These are phyloP conservation scores for Entosphenus tridentatus DNA, from an alignment of 2,113 vertebrate genomes.

Conservation along the genomic window DNA sequence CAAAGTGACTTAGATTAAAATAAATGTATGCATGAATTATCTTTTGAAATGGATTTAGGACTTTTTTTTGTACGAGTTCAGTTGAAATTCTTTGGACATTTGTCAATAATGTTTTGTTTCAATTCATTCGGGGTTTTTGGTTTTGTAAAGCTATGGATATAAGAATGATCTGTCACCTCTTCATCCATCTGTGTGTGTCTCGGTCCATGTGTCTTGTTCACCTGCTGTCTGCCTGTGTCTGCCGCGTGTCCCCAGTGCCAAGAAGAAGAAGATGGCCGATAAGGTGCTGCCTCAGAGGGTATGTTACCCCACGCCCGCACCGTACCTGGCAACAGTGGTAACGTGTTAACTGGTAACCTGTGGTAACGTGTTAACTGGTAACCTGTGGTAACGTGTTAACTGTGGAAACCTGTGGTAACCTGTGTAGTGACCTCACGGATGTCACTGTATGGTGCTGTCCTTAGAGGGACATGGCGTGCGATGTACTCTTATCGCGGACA, in stretches of 20 bases:
- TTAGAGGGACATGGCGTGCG: neutral
- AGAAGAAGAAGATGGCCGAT: slow-evolving; percentile 95
- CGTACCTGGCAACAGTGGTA: too few species aligned
- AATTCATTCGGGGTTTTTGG: too few species aligned
- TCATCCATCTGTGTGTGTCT: neutral
- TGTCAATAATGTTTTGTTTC: too few species aligned
- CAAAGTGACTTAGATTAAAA: too few species aligned
- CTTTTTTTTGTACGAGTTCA: too few species aligned
- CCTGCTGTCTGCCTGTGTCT: neutral
- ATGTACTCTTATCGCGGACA: neutral
- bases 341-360: too few species aligned
- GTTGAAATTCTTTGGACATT: too few species aligned
- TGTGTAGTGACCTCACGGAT: neutral
- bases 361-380: neutral
- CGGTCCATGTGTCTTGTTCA: neutral
- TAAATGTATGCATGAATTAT: too few species aligned
- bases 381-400: neutral
- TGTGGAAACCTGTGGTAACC: neutral
- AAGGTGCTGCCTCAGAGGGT: slow-evolving; percentile 94
- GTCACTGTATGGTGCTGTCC: neutral
- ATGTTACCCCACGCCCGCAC: slow-evolving; percentile 14
- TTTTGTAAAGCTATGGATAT: too few species aligned
- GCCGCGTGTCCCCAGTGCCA: slow-evolving; percentile 30
- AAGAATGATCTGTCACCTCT: neutral
- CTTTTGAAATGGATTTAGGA: too few species aligned